Conservation (phyloP, 2,113 vertebrate species). For the Microtus richardsoni region DNA sequence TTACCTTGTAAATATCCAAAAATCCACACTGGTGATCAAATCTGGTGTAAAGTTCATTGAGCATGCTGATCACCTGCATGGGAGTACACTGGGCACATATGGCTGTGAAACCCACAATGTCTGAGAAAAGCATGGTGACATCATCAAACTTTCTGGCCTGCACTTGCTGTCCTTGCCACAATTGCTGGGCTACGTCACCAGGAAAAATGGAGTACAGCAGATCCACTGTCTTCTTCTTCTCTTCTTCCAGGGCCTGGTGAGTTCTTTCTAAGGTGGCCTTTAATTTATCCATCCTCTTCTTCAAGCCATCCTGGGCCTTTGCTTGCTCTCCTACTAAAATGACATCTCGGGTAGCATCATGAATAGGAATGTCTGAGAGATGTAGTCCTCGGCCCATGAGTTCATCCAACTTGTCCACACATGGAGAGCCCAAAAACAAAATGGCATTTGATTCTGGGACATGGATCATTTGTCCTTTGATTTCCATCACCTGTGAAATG, state of each 20-base stretch:
- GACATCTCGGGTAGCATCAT: conserved; percentile 97
- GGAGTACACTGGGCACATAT: conserved; percentile 98
- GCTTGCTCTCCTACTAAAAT: conserved; percentile 98
- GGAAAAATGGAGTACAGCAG: conserved; percentile 99
- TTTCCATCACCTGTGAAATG: conserved; percentile 95
- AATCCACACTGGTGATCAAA: conserved; percentile 99
- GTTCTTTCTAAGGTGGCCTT: conserved; percentile 97
- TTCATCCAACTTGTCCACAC: conserved; percentile 98
- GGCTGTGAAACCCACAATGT: conserved; percentile 99
- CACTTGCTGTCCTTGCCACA: conserved; percentile 97
- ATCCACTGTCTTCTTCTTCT: conserved; percentile 98
- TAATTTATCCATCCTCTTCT: conserved; percentile 99
- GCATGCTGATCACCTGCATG: conserved; percentile 99
- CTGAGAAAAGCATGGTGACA: conserved; percentile 99
- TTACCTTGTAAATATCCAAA: conserved; percentile 98
- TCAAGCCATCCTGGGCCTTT: conserved; percentile 97
- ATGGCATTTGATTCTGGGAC: conserved; percentile 95
- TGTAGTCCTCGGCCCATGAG: conserved; percentile 98
- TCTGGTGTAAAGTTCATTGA: conserved; percentile 97
- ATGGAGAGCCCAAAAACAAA: conserved; percentile 97
- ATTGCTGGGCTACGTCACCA: conserved; percentile 96
- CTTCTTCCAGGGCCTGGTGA: conserved; percentile 97
- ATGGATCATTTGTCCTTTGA: conserved; percentile 99
- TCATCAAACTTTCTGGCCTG: conserved; percentile 98
- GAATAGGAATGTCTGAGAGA: conserved; percentile 98